Evolutionary conservation across 2,113 vertebrate species (phyloP), one percentile per base, ranked within the genome.

Genomic region (Seriola dumerili): DNA sequence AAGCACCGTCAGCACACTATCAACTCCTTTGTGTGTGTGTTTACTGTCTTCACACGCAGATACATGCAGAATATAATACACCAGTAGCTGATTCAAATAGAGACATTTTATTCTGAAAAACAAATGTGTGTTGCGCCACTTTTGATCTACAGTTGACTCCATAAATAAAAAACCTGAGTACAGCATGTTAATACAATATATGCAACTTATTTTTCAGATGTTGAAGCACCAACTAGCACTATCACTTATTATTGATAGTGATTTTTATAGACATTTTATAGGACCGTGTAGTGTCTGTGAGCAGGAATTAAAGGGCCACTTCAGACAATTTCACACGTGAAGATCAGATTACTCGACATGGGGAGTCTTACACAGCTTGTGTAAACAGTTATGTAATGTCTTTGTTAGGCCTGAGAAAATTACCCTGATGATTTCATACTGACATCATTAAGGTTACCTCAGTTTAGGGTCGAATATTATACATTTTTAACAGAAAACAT

Each of bases 131-230:
- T 87, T 23, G n/a, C 52, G 44, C 70, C 69, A 58, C 50, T 61
- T 80, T 59, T 62, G 38, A 74, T 74, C 78, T 84, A 85, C 65
- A 82, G 10, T 70, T 59, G 64, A 80, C 70, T 59, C 70, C 81
- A 88, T 88, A 92, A 92, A 91, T 90, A 87, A 82, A 69, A 71
- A 62, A 85, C 85, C 90, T 88, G 87, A 88, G 84, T 59, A 81
- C 73, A 73, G n/a, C 57, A 81, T 55, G 25, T 48, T 44, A 42
- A 77, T 29, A 84, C 19, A 78, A 67, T 78, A 83, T 44, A 66
- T 71, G 88, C 61, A 78, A 57, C 16, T 71, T 72, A 0, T 52
- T 68, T 70, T 58, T 70, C 1, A 29, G 21, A 76, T 34, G n/a
- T 76, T 76, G 64, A 38, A 83, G 85, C 72, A 80, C 75, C 80